Conservation (phyloP, 2,113 vertebrate species). For the Conger conger region DNA sequence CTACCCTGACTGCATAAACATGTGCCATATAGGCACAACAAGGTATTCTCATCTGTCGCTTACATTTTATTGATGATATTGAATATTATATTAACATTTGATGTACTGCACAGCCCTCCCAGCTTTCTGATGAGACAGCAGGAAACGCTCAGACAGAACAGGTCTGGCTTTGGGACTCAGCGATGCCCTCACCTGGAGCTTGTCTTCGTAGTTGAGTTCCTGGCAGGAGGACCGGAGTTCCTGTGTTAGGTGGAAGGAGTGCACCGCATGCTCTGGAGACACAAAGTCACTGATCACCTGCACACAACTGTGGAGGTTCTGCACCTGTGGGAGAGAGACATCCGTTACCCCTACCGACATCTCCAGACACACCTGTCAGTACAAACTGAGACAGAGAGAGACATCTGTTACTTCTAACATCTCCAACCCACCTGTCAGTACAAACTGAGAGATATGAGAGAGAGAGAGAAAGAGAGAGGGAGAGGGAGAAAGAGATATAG, state of each 20-base stretch:
- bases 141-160: background rate
- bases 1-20: too few relatives aligned
- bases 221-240: constrained; percentile 89
- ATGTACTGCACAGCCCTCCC: too few relatives aligned
- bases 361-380: background rate
- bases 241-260: constrained; percentile 95
- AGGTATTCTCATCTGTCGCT: too few relatives aligned
- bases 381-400: background rate
- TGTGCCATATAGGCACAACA: too few relatives aligned
- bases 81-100: too few relatives aligned
- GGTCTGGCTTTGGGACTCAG: background rate
- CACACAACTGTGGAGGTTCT: constrained; percentile 98
- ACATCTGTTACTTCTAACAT: too few relatives aligned
- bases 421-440: too few relatives aligned
- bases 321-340: constrained; percentile 73
- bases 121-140: background rate
- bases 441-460: too few relatives aligned
- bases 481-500: too few relatives aligned
- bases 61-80: too few relatives aligned
- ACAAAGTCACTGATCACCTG: constrained; percentile 99
- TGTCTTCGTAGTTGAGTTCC: constrained; percentile 98
- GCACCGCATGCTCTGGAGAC: constrained; percentile 92
- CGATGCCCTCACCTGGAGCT: constrained; percentile 84
- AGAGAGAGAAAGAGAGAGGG: too few relatives aligned
- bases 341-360: background rate